A percentile compares a stretch with the other conserved stretches of the same genome.
Conservation (phyloP, 1,140 invertebrate species). For the Bombus confusus region DNA sequence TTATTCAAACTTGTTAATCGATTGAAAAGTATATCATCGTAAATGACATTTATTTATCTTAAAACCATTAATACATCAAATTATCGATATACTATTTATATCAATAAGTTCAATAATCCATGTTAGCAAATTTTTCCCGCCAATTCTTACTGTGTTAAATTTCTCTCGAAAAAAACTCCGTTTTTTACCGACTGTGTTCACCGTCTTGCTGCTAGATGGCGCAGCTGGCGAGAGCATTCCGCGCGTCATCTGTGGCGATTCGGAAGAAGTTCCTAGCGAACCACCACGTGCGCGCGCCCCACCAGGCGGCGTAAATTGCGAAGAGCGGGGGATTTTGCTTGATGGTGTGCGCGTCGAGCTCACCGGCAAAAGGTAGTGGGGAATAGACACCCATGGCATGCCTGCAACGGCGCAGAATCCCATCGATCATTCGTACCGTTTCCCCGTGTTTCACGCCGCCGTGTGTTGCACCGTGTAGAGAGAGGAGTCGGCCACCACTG, state of each 20-base stretch:
- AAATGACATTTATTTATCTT: background rate
- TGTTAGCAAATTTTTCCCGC: conserved; percentile 6
- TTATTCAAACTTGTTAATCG: background rate
- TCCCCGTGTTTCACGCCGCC: conserved; percentile 78
- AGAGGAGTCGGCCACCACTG: conserved; percentile 57
- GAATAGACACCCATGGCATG: conserved; percentile 67
- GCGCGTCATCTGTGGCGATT: conserved; percentile 71
- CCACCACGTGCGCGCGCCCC: conserved; percentile 76
- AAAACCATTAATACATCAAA: background rate
- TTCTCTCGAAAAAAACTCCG: background rate
- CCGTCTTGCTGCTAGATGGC: conserved; percentile 64
- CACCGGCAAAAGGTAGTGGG: conserved; percentile 58
- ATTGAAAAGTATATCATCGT: background rate
- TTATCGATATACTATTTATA: background rate
- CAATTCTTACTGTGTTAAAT: background rate
- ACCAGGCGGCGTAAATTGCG: conserved; percentile 52
- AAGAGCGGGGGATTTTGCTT: conserved; percentile 32
- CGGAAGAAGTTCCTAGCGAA: conserved; percentile 58
- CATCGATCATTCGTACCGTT: conserved; percentile 82
- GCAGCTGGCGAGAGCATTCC: background rate
- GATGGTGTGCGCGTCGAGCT: conserved; percentile 43
- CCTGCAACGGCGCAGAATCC: conserved; percentile 81
- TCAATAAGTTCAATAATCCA: background rate
- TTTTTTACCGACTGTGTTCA: conserved; percentile 62
- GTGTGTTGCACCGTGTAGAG: conserved; percentile 75